Percentiles rank a stretch among this genome's conserved stretches.
Conservation (phyloP, 2,113 vertebrate species). For the Monopterus albus region DNA sequence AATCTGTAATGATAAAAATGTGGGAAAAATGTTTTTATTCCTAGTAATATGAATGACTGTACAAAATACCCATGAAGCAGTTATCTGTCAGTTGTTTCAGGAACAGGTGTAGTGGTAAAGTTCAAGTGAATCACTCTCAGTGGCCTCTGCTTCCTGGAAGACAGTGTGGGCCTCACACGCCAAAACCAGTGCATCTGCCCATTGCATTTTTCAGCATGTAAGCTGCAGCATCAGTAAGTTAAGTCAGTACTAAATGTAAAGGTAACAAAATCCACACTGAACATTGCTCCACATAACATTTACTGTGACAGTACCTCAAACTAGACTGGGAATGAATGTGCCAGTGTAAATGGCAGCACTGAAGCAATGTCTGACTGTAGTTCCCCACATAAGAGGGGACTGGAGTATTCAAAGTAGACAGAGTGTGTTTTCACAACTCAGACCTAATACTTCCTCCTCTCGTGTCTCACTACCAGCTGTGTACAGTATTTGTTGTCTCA, state of each 20-base stretch:
- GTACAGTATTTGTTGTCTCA: constrained; percentile 68
- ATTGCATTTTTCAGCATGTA: neutral
- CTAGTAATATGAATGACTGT: constrained; percentile 8
- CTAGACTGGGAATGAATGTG: neutral
- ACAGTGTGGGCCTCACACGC: neutral
- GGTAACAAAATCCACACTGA: neutral
- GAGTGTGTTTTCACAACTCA: constrained; percentile 60
- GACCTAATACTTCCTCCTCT: constrained; percentile 45
- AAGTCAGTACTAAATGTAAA: neutral
- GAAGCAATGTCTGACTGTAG: constrained; percentile 14
- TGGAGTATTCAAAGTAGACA: constrained; percentile 35
- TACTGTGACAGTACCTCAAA: constrained; percentile 1
- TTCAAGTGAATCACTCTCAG: constrained; percentile 1
- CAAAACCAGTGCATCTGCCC: neutral
- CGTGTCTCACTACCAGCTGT: constrained; percentile 69
- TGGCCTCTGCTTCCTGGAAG: constrained; percentile 7
- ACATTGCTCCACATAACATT: neutral
- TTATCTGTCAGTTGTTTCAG: neutral
- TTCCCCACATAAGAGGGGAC: constrained; percentile 23
- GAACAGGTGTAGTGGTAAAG: constrained; percentile 3
- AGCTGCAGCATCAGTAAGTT: neutral
- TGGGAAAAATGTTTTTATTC: no score
- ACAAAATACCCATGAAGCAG: neutral
- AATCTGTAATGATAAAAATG: no score
- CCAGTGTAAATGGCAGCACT: neutral